A percentile compares a stretch with the other conserved stretches of the same genome.
phyloP scores from a whole-genome alignment of 2,113 vertebrate genomes.

The Lophochroa leadbeateri region DNA sequence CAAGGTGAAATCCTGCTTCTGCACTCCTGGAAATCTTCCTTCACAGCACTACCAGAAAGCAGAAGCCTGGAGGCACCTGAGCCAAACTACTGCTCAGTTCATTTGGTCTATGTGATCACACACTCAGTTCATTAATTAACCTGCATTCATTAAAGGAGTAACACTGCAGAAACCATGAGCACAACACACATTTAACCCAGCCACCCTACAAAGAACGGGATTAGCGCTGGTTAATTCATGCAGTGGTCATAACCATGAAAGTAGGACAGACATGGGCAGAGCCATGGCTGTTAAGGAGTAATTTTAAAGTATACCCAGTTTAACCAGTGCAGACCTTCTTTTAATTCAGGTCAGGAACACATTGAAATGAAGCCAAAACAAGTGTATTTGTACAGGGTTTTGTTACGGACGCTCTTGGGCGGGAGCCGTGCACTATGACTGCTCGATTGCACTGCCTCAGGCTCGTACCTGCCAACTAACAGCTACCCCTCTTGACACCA shows the following conservation, averaged over 20 bases:
- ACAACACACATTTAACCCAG: neutral
- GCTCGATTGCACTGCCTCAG: neutral
- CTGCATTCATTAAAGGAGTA: neutral
- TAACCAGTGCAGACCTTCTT: neutral
- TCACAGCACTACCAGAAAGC: neutral
- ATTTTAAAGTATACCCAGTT: neutral
- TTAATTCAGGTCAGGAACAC: neutral
- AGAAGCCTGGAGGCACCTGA: neutral
- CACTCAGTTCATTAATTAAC: conserved; percentile 14
- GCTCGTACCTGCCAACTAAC: neutral
- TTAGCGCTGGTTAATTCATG: neutral
- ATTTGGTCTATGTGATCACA: neutral
- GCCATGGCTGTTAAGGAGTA: neutral
- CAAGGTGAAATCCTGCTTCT: neutral
- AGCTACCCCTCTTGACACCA: neutral
- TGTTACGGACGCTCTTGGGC: neutral
- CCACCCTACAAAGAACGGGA: neutral
- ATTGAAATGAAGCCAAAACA: neutral
- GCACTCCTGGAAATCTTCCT: neutral
- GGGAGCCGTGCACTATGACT: neutral
- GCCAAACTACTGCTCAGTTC: neutral
- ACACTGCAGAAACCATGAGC: neutral
- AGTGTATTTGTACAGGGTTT: fast-evolving
- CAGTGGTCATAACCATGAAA: neutral
- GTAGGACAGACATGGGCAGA: neutral